phyloP scores from a whole-genome alignment of 1,140 invertebrate species.

The Pollicipes pollicipes region DNA sequence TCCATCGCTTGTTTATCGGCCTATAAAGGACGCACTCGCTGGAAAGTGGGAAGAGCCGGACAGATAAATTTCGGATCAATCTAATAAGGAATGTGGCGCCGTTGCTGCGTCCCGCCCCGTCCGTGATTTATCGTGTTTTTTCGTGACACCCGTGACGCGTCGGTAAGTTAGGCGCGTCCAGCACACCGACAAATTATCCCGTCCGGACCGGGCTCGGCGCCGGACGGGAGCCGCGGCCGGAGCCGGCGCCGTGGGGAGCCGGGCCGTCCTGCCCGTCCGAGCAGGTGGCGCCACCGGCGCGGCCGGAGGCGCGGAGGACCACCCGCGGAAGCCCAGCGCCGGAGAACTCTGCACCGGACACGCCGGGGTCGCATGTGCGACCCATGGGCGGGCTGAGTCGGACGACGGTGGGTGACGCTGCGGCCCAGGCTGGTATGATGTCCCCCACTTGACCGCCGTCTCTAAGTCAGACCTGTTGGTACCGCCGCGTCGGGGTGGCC shows the following conservation, averaged over 20 bases:
- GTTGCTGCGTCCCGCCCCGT: neutral
- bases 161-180: neutral
- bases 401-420: no score
- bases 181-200: neutral
- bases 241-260: no score
- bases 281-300: neutral
- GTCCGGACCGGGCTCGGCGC: no score
- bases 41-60: neutral
- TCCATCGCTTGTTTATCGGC: neutral
- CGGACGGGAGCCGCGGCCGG: neutral
- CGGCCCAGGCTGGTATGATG: no score
- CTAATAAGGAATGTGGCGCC: neutral
- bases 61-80: constrained; percentile 1
- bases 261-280: neutral
- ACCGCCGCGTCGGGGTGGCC: no score
- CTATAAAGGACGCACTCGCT: neutral
- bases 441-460: no score
- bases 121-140: neutral
- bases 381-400: no score
- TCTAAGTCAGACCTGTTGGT: no score
- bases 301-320: no score
- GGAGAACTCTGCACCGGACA: neutral
- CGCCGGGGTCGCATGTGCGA: neutral
- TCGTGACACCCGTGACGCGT: neutral
- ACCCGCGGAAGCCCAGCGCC: neutral